Base-by-base conservation (phyloP, 2,113 vertebrate species). In the Willisornis vidua region DNA sequence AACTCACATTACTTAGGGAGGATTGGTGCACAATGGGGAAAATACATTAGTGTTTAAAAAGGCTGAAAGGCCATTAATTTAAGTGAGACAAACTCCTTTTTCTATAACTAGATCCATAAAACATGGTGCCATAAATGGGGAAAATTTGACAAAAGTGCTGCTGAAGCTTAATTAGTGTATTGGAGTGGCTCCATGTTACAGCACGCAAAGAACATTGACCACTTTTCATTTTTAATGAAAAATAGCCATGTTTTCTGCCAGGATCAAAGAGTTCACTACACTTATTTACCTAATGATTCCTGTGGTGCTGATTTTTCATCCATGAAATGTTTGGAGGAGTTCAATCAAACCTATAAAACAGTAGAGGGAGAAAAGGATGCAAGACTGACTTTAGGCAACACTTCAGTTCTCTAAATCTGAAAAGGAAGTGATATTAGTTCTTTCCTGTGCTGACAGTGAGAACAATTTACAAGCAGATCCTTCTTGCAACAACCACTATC, bases 201-300 rank as follows among this genome's bases (percentile, higher is more conserved):
- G 3, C 17, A 58, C 5, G 3, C 9, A 80, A 87, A 87, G 35
- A 74, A 61, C 35, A 74, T 20, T 65, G 62, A 75, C 41, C 13
- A 58, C 26, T 93, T 91, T 75, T 61, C 43, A 51, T 37, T 94
- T 93, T 82, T 85, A 89, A 89, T 75, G 49, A 91, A 70, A 90
- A 93, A 92, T 45, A 85, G 3, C 19, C 39, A 48, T 10, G 9
- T 83, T 89, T 92, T 68, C 37, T 85, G 43, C 14, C 41, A 89
- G n/a, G 11, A 16, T 52, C 79, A 90, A 24, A 72, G 43, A 86
- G 11, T 18, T 90, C 25, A 18, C 29, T 54, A 43, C 4, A 14
- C 15, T 82, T 89, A 87, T 94, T 87, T 80, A 93, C 77, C 67
- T 93, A 89, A 74, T 70, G 51, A 49, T 81, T 87, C 10, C 37